Evolutionary conservation across 2,797 vertebrate genomes (phyloP).

Genomic region (Forpus xanthops): DNA sequence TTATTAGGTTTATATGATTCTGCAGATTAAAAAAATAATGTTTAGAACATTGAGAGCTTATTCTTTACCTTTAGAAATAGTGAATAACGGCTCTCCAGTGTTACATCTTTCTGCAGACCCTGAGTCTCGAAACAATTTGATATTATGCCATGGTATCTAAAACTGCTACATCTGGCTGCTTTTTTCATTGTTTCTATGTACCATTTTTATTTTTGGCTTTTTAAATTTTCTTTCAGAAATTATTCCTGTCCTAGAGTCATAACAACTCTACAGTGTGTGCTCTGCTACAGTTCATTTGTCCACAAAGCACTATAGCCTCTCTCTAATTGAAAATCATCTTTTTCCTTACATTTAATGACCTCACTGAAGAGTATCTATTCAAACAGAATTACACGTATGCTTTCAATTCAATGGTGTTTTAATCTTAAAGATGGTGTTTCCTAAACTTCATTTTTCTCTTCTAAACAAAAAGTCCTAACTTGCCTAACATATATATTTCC

Average conservation of each 20-base stretch:
- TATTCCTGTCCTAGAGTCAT: background rate
- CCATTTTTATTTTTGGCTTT: fast-evolving
- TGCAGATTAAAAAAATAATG: background rate
- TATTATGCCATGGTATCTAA: background rate
- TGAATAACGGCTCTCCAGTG: background rate
- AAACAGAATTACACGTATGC: background rate
- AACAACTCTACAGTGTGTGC: background rate
- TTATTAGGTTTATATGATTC: background rate
- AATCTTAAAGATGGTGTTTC: background rate
- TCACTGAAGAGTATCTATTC: background rate
- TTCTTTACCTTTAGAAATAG: background rate
- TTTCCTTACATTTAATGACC: background rate
- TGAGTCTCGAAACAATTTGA: fast-evolving
- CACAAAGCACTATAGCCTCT: background rate
- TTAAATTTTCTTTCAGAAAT: background rate
- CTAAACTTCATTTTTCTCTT: background rate
- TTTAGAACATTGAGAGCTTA: background rate
- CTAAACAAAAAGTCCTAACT: background rate
- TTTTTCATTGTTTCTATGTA: background rate
- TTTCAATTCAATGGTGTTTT: background rate
- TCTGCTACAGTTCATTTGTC: background rate
- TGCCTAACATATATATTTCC: background rate
- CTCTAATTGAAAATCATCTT: background rate
- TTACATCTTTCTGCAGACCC: background rate
- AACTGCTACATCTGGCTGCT: background rate